phyloP scores from a whole-genome alignment of 2,113 vertebrate genomes.

The Grantiella picta region DNA sequence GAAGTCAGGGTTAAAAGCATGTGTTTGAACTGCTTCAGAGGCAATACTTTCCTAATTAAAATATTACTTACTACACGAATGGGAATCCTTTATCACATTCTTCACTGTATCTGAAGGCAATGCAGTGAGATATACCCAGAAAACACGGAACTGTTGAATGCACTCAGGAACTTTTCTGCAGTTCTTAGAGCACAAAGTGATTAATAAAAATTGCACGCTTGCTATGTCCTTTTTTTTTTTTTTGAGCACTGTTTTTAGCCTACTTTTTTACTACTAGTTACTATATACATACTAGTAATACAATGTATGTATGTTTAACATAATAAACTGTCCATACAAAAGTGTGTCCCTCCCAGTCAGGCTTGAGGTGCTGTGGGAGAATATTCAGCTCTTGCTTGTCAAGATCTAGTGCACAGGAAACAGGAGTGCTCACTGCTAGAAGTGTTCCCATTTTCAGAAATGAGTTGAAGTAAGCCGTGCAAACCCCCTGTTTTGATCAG shows the following conservation, averaged over 20 bases:
- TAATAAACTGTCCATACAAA: not conserved
- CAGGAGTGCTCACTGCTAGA: not conserved
- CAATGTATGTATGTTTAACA: not conserved
- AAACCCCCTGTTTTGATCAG: not conserved
- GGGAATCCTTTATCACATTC: not conserved
- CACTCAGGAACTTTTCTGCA: not conserved
- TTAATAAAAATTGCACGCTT: not conserved
- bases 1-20: not conserved
- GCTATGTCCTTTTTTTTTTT: not conserved
- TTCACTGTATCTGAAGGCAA: not conserved
- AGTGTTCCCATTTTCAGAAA: not conserved
- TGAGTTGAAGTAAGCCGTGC: not conserved
- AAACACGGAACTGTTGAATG: not conserved
- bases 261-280: not conserved
- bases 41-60: not conserved
- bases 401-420: constrained; percentile 10
- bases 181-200: not conserved
- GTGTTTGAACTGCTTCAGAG: not conserved
- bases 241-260: not conserved
- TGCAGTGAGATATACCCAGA: not conserved
- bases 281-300: too few relatives aligned
- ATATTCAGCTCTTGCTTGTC: not conserved
- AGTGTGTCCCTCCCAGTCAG: not conserved
- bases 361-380: not conserved
- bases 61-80: not conserved